phyloP scores from a whole-genome alignment of 2,888 invertebrate genomes.

The Lithophane ornitopus region DNA sequence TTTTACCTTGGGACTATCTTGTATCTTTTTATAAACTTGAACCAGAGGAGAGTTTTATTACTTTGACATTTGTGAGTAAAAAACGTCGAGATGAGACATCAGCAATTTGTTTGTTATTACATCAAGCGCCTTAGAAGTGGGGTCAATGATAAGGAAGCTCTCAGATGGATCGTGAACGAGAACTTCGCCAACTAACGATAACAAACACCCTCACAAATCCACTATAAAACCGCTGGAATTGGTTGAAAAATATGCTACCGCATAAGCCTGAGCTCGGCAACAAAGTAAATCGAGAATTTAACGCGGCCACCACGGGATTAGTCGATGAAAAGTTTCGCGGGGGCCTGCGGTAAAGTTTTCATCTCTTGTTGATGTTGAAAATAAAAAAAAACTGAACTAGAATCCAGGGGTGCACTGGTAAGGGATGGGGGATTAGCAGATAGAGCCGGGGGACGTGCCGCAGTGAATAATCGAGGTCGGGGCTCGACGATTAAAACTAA shows the following conservation, averaged over 20 bases:
- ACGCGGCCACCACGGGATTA: conserved; percentile 85
- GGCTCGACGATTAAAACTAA: conserved; percentile 75
- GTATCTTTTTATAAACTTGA: conserved; percentile 81
- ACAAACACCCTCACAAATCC: conserved; percentile 83
- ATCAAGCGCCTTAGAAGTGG: conserved; percentile 22
- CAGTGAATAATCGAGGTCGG: conserved; percentile 78
- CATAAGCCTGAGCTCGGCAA: conserved; percentile 83
- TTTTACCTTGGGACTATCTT: conserved; percentile 81
- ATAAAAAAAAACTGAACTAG: conserved; percentile 76
- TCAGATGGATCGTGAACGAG: conserved; percentile 54
- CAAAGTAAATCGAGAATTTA: conserved; percentile 89
- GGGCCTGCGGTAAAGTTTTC: conserved; percentile 82
- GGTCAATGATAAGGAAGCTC: conserved; percentile 53
- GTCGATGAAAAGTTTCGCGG: conserved; percentile 83
- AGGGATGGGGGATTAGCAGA: conserved; percentile 75
- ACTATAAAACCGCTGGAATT: conserved; percentile 80
- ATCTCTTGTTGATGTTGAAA: conserved; percentile 86
- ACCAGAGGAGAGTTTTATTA: conserved; percentile 74
- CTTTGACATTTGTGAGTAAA: conserved; percentile 68
- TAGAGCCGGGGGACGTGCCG: conserved; percentile 73
- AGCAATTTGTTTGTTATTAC: conserved; percentile 63
- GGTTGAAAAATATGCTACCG: conserved; percentile 87
- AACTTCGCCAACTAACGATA: conserved; percentile 83
- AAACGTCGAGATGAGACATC: conserved; percentile 57
- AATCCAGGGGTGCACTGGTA: conserved; percentile 73